Evolutionary conservation across 1,140 invertebrate genomes (phyloP).

Genomic region (Homarus americanus): DNA sequence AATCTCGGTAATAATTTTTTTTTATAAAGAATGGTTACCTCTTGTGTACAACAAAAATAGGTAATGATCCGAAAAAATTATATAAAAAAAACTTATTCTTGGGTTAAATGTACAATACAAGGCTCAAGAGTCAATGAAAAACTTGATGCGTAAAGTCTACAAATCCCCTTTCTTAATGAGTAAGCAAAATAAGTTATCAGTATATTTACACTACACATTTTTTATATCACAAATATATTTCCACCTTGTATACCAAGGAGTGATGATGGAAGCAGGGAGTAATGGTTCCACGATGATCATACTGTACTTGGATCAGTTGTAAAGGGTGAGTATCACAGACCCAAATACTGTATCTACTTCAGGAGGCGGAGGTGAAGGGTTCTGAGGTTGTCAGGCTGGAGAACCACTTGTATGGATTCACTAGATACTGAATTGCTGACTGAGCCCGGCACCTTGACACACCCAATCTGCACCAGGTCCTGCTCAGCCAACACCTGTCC

Average conservation of each 20-base stretch:
- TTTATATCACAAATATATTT: neutral
- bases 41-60: neutral
- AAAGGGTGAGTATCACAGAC: too few relatives aligned
- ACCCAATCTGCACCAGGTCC: conserved; percentile 39
- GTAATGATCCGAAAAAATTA: neutral
- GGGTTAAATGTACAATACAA: neutral
- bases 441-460: conserved; percentile 24
- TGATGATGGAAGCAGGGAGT: neutral
- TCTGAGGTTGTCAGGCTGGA: conserved; percentile 46
- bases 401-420: conserved; percentile 30
- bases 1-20: neutral
- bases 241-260: neutral
- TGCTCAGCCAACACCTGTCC: conserved; percentile 47
- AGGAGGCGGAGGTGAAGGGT: conserved; percentile 39
- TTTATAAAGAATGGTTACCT: neutral
- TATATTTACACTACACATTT: neutral
- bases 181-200: neutral
- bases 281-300: neutral
- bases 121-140: neutral
- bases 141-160: neutral
- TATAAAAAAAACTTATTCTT: neutral
- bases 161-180: neutral
- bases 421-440: neutral
- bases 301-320: neutral
- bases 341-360: conserved; percentile 12